A percentile compares a stretch with the other conserved stretches of the same genome.
Conservation (phyloP, 2,113 vertebrate genomes). For the Mugil cephalus region DNA sequence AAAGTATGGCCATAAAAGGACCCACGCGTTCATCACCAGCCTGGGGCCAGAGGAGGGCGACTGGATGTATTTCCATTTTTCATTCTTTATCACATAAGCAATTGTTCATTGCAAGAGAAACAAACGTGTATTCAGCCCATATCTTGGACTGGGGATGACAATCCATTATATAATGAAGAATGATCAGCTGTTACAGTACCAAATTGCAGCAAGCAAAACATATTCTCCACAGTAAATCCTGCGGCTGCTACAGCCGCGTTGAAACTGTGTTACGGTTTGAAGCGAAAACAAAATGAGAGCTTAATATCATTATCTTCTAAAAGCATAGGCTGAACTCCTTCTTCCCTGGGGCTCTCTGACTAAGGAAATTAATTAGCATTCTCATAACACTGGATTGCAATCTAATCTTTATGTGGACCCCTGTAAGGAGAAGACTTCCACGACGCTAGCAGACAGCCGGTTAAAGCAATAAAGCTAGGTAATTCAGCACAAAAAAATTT, state of each 20-base stretch:
- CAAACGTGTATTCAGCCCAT: conserved; percentile 64
- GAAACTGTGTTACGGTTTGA: neutral
- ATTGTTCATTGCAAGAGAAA: conserved; percentile 67
- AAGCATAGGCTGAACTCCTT: conserved; percentile 8
- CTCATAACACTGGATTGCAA: conserved; percentile 34
- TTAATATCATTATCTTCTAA: conserved; percentile 21
- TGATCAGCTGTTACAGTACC: conserved; percentile 52
- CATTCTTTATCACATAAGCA: conserved; percentile 58
- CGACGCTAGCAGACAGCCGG: conserved; percentile 49
- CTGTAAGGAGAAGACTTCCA: conserved; percentile 20
- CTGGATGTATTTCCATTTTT: conserved; percentile 61
- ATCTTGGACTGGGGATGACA: conserved; percentile 46
- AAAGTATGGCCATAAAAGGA: conserved; percentile 49
- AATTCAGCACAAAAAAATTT: conserved; percentile 69
- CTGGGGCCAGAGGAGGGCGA: conserved; percentile 41
- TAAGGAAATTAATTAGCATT: conserved; percentile 44
- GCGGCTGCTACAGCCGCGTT: neutral
- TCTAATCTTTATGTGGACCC: conserved; percentile 37
- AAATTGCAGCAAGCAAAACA: conserved; percentile 56
- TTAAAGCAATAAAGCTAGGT: conserved; percentile 54
- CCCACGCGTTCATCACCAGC: conserved; percentile 50
- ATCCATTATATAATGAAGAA: conserved; percentile 62
- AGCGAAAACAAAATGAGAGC: neutral
- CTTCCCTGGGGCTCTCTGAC: neutral
- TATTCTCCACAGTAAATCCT: conserved; percentile 34